A percentile compares a stretch with the other conserved stretches of the same genome.
Conservation (phyloP, 2,888 invertebrate genomes). For the Tetheella fluctuosa region DNA sequence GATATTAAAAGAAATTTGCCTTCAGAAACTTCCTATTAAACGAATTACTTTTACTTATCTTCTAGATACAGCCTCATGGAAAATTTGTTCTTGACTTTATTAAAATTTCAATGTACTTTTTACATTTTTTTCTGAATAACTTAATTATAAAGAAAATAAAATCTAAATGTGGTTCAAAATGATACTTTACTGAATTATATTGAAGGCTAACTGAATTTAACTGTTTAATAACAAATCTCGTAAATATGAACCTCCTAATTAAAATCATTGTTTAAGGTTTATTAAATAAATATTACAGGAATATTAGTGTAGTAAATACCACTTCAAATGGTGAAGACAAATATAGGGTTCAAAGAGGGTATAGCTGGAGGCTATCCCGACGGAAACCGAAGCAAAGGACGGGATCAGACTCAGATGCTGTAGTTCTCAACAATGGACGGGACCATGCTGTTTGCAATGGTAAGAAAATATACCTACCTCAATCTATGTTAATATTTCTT, state of each 20-base stretch:
- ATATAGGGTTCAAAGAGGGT: slow-evolving; percentile 86
- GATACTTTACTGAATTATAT: no score
- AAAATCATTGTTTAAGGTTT: background rate
- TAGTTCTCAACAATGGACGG: slow-evolving; percentile 88
- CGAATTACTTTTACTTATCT: no score
- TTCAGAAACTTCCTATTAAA: no score
- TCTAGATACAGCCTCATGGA: no score
- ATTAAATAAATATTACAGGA: slow-evolving; percentile 47
- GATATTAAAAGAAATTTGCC: no score
- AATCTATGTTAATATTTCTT: background rate
- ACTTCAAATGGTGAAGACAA: slow-evolving; percentile 69
- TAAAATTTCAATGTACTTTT: no score
- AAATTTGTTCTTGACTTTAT: no score
- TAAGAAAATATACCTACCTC: slow-evolving; percentile 49
- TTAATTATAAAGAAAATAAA: no score
- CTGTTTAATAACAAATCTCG: background rate
- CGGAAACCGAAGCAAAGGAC: slow-evolving; percentile 85
- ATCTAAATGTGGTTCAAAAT: no score
- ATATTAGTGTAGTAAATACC: slow-evolving; percentile 61
- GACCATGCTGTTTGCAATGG: slow-evolving; percentile 91
- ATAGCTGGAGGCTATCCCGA: slow-evolving; percentile 90
- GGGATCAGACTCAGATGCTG: slow-evolving; percentile 84
- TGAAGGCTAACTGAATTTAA: background rate
- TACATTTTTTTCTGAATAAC: no score
- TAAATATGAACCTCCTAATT: background rate